These are phyloP conservation scores for Microctonus aethiopoides DNA, from an alignment of 2,888 invertebrate species.

Conservation along the genomic window DNA sequence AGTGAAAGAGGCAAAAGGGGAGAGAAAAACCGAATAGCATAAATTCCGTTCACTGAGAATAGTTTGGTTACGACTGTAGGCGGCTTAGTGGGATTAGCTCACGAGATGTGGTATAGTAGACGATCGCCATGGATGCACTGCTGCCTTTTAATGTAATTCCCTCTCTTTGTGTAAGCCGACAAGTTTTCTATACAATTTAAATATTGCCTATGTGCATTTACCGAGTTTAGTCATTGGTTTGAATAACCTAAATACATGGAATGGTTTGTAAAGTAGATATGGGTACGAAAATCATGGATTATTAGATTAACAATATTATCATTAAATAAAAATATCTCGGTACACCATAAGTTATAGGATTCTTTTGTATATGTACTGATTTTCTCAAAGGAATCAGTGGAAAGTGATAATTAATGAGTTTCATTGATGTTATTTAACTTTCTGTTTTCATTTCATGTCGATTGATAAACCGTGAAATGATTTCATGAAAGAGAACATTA, in stretches of 20 bases:
- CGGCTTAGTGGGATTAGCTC: neutral
- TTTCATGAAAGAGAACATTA: neutral
- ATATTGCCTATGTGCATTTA: neutral
- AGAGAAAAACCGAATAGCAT: neutral
- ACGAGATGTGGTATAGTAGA: neutral
- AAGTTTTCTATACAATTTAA: neutral
- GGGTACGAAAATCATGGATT: neutral
- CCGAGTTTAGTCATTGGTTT: neutral
- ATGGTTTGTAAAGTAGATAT: neutral
- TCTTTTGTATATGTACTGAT: too few relatives aligned
- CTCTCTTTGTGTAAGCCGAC: neutral
- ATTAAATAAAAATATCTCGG: neutral
- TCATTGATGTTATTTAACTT: neutral
- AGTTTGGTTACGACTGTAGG: neutral
- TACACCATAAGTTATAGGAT: neutral
- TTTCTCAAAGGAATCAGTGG: neutral
- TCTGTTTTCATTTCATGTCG: neutral
- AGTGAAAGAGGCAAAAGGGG: neutral
- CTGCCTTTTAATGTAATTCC: neutral
- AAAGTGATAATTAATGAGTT: neutral
- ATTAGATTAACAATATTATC: neutral
- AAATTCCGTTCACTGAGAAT: constrained; percentile 17
- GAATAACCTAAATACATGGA: neutral
- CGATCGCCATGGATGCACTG: neutral
- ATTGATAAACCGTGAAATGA: neutral